These are phyloP conservation scores for Myotis vivesi DNA, from an alignment of 2,797 vertebrate genomes.

Conservation along the genomic window DNA sequence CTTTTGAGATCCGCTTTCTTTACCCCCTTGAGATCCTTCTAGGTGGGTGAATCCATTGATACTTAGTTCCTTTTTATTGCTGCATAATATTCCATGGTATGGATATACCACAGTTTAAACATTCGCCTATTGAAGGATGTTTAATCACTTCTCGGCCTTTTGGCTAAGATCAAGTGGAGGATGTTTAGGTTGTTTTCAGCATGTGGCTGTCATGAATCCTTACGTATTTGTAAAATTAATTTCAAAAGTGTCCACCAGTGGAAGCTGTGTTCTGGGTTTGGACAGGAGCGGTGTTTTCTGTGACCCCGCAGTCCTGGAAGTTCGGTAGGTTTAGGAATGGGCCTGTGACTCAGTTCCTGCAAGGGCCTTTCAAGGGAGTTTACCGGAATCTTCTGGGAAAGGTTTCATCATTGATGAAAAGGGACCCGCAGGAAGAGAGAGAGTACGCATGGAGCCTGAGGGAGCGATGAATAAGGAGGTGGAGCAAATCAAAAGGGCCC, in stretches of 20 bases:
- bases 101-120: neutral
- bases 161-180: no score
- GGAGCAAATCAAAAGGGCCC: neutral
- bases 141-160: no score
- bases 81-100: fast-evolving
- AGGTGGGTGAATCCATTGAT: neutral
- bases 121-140: neutral
- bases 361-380: neutral
- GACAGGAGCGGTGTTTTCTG: neutral
- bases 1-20: neutral
- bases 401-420: neutral
- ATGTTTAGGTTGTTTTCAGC: neutral
- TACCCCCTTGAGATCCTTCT: neutral
- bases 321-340: neutral
- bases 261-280: neutral
- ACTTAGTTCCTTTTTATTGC: neutral
- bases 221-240: neutral
- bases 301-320: neutral
- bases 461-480: neutral
- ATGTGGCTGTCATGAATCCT: neutral
- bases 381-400: neutral
- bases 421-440: neutral
- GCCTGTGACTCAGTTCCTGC: neutral
- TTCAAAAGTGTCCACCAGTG: neutral
- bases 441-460: neutral